Evolutionary conservation across 1,140 invertebrate species (phyloP).

Genomic region (Helicoverpa armigera): DNA sequence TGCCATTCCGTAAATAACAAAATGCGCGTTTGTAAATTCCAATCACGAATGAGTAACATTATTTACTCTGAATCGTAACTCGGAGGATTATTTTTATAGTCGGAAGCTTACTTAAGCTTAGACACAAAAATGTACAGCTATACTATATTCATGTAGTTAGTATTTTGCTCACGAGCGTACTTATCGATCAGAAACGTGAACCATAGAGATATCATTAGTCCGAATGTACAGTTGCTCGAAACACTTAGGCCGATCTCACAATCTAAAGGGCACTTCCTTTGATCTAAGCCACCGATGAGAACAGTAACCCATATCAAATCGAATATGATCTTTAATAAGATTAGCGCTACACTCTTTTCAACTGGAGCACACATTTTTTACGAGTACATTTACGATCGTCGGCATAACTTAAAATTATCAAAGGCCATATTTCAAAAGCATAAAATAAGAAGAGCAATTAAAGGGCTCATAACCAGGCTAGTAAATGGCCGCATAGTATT

Average conservation of each 20-base stretch:
- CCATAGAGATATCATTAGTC: conserved; percentile 80
- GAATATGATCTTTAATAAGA: conserved; percentile 64
- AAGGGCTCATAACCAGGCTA: conserved; percentile 74
- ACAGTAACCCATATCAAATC: conserved; percentile 69
- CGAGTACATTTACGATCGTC: conserved; percentile 72
- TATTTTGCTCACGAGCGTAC: conserved; percentile 58
- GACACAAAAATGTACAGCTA: background rate
- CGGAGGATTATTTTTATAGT: background rate
- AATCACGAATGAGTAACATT: background rate
- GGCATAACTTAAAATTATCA: conserved; percentile 69
- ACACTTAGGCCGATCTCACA: conserved; percentile 62
- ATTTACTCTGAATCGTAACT: conserved; percentile 1
- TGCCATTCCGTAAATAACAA: conserved; percentile 2
- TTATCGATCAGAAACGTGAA: conserved; percentile 80
- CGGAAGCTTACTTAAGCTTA: background rate
- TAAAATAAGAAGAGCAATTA: conserved; percentile 80
- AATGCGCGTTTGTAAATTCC: conserved; percentile 59
- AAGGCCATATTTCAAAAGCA: conserved; percentile 75
- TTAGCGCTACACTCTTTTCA: conserved; percentile 65
- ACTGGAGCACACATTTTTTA: conserved; percentile 57
- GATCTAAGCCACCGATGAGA: conserved; percentile 68
- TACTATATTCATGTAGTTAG: conserved; percentile 31
- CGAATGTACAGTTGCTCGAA: conserved; percentile 77
- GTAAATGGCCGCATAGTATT: conserved; percentile 74
- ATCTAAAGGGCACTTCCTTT: conserved; percentile 66